Conservation (phyloP, 2,113 vertebrate species). For the Alethe castanea region DNA sequence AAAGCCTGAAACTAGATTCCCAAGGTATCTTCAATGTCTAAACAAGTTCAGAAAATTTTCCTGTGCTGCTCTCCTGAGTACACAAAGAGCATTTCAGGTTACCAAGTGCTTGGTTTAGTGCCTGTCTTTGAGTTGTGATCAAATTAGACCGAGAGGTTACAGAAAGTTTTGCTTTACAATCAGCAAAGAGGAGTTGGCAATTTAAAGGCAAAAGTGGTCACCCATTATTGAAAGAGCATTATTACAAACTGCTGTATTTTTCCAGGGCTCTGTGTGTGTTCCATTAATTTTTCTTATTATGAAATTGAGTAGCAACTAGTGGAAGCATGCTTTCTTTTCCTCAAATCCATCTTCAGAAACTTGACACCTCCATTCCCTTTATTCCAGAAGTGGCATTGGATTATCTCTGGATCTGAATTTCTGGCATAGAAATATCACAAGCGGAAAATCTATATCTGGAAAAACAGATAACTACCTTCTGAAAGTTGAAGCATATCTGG, state of each 20-base stretch:
- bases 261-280: neutral
- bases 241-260: neutral
- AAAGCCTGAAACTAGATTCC: neutral
- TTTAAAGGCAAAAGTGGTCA: neutral
- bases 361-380: neutral
- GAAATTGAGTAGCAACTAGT: neutral
- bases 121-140: neutral
- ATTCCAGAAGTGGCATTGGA: neutral
- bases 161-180: neutral
- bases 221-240: neutral
- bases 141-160: neutral
- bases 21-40: neutral
- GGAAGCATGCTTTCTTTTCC: neutral
- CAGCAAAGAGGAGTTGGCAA: neutral
- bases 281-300: neutral
- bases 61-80: neutral
- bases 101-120: neutral
- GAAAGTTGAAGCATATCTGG: neutral
- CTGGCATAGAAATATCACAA: neutral
- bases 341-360: neutral
- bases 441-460: neutral
- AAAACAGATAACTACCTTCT: neutral
- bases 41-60: neutral
- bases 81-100: neutral
- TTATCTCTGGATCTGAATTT: neutral